phyloP scores from a whole-genome alignment of 2,113 vertebrate genomes.

The Gracilinanus agilis region DNA sequence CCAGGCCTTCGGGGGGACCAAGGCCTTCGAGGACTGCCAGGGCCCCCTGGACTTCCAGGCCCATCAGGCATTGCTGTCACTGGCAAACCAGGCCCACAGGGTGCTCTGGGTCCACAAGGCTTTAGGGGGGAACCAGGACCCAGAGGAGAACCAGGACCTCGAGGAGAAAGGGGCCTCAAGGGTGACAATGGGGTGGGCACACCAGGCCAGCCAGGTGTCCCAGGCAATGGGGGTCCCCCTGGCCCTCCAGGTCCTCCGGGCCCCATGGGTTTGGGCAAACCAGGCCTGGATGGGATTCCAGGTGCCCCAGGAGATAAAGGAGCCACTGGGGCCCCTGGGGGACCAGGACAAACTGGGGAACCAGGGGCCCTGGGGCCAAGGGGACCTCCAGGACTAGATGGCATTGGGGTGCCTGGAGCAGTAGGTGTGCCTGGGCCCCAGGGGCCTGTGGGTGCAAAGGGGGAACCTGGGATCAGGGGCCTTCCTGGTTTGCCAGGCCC shows the following conservation, averaged over 20 bases:
- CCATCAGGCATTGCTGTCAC: constrained; percentile 94
- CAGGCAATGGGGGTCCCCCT: constrained; percentile 90
- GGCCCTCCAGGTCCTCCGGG: constrained; percentile 88
- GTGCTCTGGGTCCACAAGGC: constrained; percentile 91
- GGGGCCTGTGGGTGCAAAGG: constrained; percentile 91
- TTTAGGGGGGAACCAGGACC: constrained; percentile 76
- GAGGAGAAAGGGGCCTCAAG: constrained; percentile 87
- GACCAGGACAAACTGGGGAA: constrained; percentile 88
- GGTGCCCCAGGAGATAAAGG: constrained; percentile 92
- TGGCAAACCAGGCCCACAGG: constrained; percentile 95
- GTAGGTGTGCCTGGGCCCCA: constrained; percentile 91
- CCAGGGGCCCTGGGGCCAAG: constrained; percentile 88
- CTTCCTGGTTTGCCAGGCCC: constrained; percentile 91
- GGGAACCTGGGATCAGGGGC: constrained; percentile 91
- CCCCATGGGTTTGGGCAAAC: constrained; percentile 89
- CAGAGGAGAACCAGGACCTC: constrained; percentile 75
- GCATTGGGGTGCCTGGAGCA: constrained; percentile 90
- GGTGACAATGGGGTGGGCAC: constrained; percentile 96
- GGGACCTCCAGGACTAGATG: constrained; percentile 90
- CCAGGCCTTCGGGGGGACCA: constrained; percentile 91
- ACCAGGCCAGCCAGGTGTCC: constrained; percentile 89
- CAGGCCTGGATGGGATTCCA: constrained; percentile 91
- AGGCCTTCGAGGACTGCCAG: constrained; percentile 91
- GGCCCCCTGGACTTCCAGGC: constrained; percentile 94
- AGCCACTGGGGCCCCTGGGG: constrained; percentile 89